Percentiles rank a stretch among this genome's conserved stretches.
Conservation (phyloP, 1,140 invertebrate genomes). For the Pomacea maculata region DNA sequence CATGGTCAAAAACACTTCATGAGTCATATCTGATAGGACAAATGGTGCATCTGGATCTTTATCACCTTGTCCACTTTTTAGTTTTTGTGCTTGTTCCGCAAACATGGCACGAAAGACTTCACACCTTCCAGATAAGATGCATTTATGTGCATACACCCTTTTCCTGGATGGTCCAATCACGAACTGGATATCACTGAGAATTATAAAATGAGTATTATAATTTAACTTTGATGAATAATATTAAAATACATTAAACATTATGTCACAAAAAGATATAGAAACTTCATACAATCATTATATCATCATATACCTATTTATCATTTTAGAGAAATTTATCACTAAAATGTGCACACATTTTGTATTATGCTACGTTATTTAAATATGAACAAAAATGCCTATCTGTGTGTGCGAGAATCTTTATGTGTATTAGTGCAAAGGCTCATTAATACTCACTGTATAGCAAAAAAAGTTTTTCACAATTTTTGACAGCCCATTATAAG, state of each 20-base stretch:
- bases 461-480: too few species aligned
- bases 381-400: neutral
- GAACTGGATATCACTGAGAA: conserved; percentile 62
- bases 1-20: conserved; percentile 60
- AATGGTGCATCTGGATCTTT: conserved; percentile 52
- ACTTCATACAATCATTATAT: neutral
- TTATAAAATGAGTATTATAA: conserved; percentile 70
- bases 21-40: conserved; percentile 59
- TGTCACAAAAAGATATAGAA: neutral
- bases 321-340: neutral
- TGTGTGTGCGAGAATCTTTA: neutral
- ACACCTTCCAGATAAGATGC: conserved; percentile 61
- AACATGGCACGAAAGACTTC: conserved; percentile 64
- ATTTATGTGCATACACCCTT: conserved; percentile 60
- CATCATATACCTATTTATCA: neutral
- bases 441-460: too few species aligned
- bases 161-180: conserved; percentile 60
- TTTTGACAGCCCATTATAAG: too few species aligned
- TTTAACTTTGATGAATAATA: too few species aligned
- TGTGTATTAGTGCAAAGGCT: neutral
- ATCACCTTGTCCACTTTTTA: conserved; percentile 40
- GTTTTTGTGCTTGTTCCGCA: conserved; percentile 49
- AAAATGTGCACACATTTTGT: neutral
- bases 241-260: neutral
- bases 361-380: neutral